Evolutionary conservation across 1,140 invertebrate genomes (phyloP).

Genomic region (Drusus annulatus): DNA sequence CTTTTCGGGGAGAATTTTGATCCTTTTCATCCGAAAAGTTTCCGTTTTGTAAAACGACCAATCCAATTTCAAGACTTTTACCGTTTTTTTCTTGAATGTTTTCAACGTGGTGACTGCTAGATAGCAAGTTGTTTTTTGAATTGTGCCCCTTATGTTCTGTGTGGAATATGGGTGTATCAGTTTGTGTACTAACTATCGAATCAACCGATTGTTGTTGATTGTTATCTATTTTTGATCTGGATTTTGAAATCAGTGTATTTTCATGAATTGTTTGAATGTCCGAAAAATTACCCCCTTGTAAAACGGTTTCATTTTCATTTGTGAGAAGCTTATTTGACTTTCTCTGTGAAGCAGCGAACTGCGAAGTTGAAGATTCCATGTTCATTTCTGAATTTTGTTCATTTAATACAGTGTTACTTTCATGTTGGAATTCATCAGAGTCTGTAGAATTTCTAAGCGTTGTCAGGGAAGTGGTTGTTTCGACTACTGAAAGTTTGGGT

Average conservation of each 20-base stretch:
- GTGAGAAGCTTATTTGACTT: too few relatives aligned
- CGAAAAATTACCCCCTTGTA: background rate
- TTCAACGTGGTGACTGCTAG: background rate
- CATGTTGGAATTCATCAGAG: background rate
- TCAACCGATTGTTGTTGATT: too few relatives aligned
- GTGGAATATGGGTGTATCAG: too few relatives aligned
- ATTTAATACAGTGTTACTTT: background rate
- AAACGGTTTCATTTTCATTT: background rate
- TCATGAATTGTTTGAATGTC: background rate
- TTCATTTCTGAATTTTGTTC: background rate
- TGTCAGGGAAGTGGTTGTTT: too few relatives aligned
- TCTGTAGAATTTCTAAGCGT: background rate
- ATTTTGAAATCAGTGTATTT: background rate
- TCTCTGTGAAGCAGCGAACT: background rate
- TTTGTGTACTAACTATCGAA: too few relatives aligned
- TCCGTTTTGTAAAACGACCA: background rate
- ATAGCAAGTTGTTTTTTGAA: too few relatives aligned
- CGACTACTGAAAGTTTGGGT: too few relatives aligned
- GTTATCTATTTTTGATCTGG: background rate
- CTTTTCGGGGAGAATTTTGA: background rate
- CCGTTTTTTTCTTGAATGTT: background rate
- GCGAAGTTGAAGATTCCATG: background rate
- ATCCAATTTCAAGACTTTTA: background rate
- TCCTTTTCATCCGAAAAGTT: background rate
- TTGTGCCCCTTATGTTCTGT: too few relatives aligned